Conservation (phyloP, 2,113 vertebrate species). For the Rafetus swinhoei region DNA sequence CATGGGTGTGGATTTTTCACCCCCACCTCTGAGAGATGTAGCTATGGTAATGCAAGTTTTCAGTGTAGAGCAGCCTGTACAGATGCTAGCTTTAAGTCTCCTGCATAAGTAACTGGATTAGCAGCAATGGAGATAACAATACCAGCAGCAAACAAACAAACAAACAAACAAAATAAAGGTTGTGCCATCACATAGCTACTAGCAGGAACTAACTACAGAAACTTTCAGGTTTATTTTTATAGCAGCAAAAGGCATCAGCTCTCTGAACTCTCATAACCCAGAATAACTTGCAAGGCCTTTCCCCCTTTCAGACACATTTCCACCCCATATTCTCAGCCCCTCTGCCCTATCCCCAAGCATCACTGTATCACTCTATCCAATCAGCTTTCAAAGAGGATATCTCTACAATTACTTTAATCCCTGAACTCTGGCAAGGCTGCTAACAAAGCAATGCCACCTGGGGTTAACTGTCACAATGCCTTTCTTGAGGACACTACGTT, state of each 20-base stretch:
- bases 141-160: fast-evolving
- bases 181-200: not conserved
- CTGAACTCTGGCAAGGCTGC: not conserved
- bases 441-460: not conserved
- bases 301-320: not conserved
- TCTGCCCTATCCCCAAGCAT: not conserved
- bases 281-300: not conserved
- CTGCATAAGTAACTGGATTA: not conserved
- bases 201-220: too few species aligned
- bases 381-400: not conserved
- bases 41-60: not conserved
- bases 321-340: not conserved
- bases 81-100: not conserved
- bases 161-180: not conserved
- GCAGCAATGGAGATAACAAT: not conserved
- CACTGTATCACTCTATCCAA: fast-evolving
- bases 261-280: not conserved
- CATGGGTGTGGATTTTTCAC: not conserved
- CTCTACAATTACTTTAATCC: fast-evolving
- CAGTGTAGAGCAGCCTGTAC: not conserved
- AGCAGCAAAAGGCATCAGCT: not conserved
- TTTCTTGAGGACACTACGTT: not conserved
- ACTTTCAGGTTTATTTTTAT: not conserved
- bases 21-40: not conserved
- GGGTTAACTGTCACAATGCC: not conserved